These are phyloP conservation scores for Drosophila nannoptera DNA, from an alignment of 1,140 invertebrate species.

Conservation along the genomic window DNA sequence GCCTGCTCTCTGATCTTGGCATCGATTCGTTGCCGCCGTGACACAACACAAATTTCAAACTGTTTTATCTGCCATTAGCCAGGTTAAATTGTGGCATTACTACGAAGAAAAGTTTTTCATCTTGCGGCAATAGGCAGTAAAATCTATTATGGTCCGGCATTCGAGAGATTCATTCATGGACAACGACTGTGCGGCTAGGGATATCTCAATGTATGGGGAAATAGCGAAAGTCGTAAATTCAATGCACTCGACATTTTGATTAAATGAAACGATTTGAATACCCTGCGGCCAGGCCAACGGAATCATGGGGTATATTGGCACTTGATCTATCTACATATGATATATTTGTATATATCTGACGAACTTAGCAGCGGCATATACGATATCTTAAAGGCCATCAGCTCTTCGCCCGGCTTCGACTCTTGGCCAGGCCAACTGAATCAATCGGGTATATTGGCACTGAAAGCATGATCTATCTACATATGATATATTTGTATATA, in stretches of 20 bases:
- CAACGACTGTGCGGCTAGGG: slow-evolving; percentile 38
- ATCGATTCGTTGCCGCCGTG: slow-evolving; percentile 29
- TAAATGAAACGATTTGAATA: slow-evolving; percentile 49
- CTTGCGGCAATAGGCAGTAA: slow-evolving; percentile 39
- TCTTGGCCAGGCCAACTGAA: no score
- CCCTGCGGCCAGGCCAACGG: background rate
- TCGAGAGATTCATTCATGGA: slow-evolving; percentile 54
- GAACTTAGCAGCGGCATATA: slow-evolving; percentile 4
- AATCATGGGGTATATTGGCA: slow-evolving; percentile 5
- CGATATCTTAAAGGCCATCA: no score
- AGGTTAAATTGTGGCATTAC: slow-evolving; percentile 52
- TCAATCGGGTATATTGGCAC: slow-evolving; percentile 5
- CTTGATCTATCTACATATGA: background rate
- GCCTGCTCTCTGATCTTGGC: slow-evolving; percentile 29
- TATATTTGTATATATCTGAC: slow-evolving; percentile 2
- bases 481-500: background rate
- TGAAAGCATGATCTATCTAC: no score
- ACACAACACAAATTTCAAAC: slow-evolving; percentile 41
- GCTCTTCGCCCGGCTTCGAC: background rate
- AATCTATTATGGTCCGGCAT: slow-evolving; percentile 29
- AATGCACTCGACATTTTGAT: slow-evolving; percentile 63
- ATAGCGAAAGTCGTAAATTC: slow-evolving; percentile 49
- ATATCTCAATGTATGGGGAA: slow-evolving; percentile 37
- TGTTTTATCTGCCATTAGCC: slow-evolving; percentile 48
- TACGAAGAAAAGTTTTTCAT: slow-evolving; percentile 21